These are phyloP conservation scores for Graptemys geographica DNA, from an alignment of 2,797 vertebrate genomes.

Conservation along the genomic window DNA sequence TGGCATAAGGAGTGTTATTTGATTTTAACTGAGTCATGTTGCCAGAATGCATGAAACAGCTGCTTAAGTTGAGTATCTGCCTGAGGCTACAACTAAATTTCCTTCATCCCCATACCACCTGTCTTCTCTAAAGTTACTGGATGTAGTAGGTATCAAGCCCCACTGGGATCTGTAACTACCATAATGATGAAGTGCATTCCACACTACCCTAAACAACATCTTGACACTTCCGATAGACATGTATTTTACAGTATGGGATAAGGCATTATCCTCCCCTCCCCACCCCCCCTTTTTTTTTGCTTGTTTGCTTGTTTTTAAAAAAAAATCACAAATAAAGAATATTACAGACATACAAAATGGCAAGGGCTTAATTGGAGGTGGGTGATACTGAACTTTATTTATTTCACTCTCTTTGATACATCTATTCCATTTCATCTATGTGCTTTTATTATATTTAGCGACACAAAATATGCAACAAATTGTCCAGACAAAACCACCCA, in stretches of 20 bases:
- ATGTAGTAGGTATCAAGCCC: conserved; percentile 57
- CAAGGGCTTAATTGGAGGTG: not conserved
- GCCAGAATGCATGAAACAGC: conserved; percentile 81
- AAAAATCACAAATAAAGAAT: not conserved
- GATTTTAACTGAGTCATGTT: conserved; percentile 79
- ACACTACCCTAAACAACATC: conserved; percentile 15
- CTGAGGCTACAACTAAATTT: conserved; percentile 75
- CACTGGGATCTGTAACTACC: conserved; percentile 52
- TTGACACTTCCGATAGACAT: conserved; percentile 21
- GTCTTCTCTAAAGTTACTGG: conserved; percentile 72
- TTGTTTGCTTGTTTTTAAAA: not conserved
- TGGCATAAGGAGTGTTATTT: conserved; percentile 76
- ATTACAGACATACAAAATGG: not conserved
- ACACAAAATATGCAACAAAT: not conserved
- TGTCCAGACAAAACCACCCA: not conserved
- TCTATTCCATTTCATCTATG: not conserved
- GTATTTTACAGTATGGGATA: conserved; percentile 8
- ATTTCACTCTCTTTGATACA: not conserved
- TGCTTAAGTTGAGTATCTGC: conserved; percentile 72
- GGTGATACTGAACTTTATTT: not conserved
- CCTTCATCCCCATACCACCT: conserved; percentile 74
- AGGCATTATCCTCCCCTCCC: not conserved
- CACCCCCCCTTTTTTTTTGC: not conserved
- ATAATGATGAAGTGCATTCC: conserved; percentile 49
- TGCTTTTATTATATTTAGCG: not conserved